These are phyloP conservation scores for Gymnopithys bicolor DNA, from an alignment of 2,797 vertebrate genomes.

Conservation along the genomic window DNA sequence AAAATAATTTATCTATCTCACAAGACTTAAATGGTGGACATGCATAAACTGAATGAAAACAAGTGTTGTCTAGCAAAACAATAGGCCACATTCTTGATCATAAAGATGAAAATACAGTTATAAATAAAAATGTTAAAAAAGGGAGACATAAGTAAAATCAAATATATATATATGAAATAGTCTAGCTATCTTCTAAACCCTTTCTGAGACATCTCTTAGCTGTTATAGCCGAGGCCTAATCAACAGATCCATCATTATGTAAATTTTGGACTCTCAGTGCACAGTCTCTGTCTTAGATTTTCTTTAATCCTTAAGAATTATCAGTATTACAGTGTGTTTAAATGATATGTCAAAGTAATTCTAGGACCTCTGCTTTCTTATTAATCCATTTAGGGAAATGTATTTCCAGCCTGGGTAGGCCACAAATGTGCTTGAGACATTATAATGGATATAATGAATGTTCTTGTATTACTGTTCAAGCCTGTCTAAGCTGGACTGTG, in stretches of 20 bases:
- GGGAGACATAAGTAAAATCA: neutral
- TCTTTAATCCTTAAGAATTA: neutral
- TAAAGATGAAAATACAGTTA: neutral
- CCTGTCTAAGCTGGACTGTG: neutral
- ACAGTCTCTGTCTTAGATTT: neutral
- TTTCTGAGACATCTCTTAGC: neutral
- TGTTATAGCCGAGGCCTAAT: neutral
- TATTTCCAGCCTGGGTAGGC: neutral
- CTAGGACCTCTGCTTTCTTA: neutral
- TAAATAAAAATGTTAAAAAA: neutral
- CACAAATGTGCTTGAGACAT: neutral
- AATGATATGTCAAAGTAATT: neutral
- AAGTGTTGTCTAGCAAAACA: neutral
- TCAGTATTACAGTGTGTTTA: neutral
- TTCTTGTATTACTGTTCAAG: neutral
- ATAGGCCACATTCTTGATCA: neutral
- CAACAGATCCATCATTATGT: neutral
- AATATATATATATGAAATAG: neutral
- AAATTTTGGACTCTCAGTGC: neutral
- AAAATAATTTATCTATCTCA: neutral
- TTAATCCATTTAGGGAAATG: neutral
- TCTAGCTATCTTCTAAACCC: neutral
- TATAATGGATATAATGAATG: neutral
- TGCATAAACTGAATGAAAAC: neutral
- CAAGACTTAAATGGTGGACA: neutral